A percentile compares a stretch with the other conserved stretches of the same genome.
phyloP scores from a whole-genome alignment of 2,888 invertebrate genomes.

The Pammene fasciana region DNA sequence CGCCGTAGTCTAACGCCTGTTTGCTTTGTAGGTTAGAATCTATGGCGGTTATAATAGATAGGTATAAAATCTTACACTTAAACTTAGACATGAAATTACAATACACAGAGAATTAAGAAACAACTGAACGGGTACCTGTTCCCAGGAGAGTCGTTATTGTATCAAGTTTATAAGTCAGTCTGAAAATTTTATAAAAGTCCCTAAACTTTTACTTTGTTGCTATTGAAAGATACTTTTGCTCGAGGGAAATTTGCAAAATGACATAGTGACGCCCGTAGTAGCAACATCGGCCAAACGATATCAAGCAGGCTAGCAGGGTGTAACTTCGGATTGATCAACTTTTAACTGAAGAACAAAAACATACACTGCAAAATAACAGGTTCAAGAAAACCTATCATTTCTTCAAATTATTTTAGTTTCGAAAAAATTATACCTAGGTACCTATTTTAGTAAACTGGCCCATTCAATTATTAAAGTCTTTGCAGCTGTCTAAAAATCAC shows the following conservation, averaged over 20 bases:
- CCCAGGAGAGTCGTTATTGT: slow-evolving; percentile 18
- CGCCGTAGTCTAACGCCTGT: no score
- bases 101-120: no score
- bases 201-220: slow-evolving; percentile 28
- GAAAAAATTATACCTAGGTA: no score
- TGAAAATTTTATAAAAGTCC: slow-evolving; percentile 25
- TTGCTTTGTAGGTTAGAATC: no score
- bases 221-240: slow-evolving; percentile 29
- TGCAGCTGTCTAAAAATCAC: slow-evolving; percentile 5
- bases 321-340: neutral
- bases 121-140: neutral
- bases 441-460: neutral
- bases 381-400: no score
- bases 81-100: no score
- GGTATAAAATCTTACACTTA: no score
- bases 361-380: no score
- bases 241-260: slow-evolving; percentile 31
- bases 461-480: neutral
- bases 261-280: neutral
- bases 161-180: slow-evolving; percentile 20
- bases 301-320: neutral
- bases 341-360: no score
- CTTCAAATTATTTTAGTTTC: no score
- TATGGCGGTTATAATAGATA: no score
- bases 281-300: slow-evolving; percentile 6